phyloP scores from a whole-genome alignment of 2,113 vertebrate species.

The Aplodontia rufa region DNA sequence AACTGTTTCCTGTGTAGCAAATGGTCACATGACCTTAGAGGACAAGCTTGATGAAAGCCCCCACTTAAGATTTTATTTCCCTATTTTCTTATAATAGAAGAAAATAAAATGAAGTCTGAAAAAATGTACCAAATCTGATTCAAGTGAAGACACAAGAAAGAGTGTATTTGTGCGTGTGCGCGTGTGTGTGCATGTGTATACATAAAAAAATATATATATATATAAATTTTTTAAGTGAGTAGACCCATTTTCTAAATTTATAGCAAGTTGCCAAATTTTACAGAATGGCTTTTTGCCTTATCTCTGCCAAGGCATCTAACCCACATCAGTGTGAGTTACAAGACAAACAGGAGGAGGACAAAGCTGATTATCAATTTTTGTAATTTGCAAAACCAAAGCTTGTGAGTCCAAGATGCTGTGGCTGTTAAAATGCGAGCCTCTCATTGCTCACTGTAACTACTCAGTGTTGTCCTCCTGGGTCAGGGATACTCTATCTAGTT shows the following conservation, averaged over 20 bases:
- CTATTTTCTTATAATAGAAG: neutral
- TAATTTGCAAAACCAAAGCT: neutral
- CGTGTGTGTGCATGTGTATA: no score
- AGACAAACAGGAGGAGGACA: neutral
- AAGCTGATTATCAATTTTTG: neutral
- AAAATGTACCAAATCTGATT: neutral
- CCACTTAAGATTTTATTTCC: neutral
- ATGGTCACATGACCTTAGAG: neutral
- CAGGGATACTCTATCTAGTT: neutral
- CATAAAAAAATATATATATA: no score
- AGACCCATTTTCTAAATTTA: slow-evolving; percentile 39
- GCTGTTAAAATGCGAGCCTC: neutral
- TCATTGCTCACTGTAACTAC: neutral
- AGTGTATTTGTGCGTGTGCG: no score
- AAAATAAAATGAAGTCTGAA: neutral
- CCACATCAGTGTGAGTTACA: neutral
- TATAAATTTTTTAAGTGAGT: neutral
- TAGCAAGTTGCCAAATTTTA: slow-evolving; percentile 48
- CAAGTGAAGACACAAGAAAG: neutral
- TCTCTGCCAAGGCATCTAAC: slow-evolving; percentile 33
- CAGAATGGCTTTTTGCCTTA: slow-evolving; percentile 41
- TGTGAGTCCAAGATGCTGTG: neutral
- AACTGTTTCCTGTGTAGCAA: neutral
- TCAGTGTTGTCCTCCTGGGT: neutral
- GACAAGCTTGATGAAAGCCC: neutral